Base-by-base conservation (phyloP, 2,888 invertebrate species). In the Biston betularia region DNA sequence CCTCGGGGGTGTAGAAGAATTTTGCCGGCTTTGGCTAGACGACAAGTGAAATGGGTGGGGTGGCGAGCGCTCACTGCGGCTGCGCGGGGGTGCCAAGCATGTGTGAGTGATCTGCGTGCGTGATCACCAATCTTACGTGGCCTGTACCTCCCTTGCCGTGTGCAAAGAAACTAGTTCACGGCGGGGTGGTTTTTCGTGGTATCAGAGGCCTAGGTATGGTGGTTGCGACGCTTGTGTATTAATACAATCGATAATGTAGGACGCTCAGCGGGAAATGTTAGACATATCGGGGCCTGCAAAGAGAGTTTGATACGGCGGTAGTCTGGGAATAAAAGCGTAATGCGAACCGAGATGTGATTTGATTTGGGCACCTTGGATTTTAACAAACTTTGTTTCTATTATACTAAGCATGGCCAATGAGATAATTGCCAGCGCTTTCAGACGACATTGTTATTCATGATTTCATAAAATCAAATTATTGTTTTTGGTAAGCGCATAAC, bases 171-270 rank as follows among this genome's bases (percentile, higher is more conserved):
- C 40, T 58, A 58, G 65, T 71, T 52, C 48, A 11, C 67, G 50
- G 60, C 74, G 80, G 83, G 85, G 84, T 70, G 69, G 69, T 67
- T 72, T 80, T 81, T 78, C 82, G 79, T 66, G 78, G 82, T 81
- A 82, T 75, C 61, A 65, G 74, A 76, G 90, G 63, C 85, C 89
- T 68, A 15, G 38, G 33, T 77, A 72, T 0, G 38, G 0, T 86
- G 87, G 91, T 75, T 68, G 50, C 46, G 72, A 72, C 79, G 77
- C 78, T 79, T 82, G 83, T 82, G 83, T 88, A 85, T 88, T 88
- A 89, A 88, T 87, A 88, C 87, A 92, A 93, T 93, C 93, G 89
- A 93, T 93, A 93, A 90, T 87, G 89, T 89, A 88, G 89, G 87
- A 82, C 82, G 84, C 82, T 86, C 86, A 67, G 77, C 80, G 83